Percentiles rank a stretch among this genome's conserved stretches.
Evolutionary conservation across 2,888 invertebrate species (phyloP).

Genomic region (Tiphia femorata): DNA sequence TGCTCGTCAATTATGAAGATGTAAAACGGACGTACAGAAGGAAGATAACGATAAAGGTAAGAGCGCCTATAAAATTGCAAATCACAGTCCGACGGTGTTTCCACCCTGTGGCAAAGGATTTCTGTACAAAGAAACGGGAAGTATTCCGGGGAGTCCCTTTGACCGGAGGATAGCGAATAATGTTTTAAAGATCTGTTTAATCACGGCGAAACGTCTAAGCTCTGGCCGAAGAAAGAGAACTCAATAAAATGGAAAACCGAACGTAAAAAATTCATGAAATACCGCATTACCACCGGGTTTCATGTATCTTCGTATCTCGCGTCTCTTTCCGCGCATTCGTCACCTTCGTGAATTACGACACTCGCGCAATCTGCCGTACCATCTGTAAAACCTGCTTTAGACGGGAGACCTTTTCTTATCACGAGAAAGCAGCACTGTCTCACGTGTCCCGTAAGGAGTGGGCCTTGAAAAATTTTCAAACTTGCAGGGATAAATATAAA

Average conservation of each 20-base stretch:
- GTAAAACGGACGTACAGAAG: background rate
- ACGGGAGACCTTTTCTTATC: background rate
- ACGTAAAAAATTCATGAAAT: background rate
- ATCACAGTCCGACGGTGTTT: slow-evolving; percentile 26
- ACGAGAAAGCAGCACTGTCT: too few relatives aligned
- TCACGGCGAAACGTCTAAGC: too few relatives aligned
- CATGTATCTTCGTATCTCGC: background rate
- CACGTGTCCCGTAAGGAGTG: too few relatives aligned
- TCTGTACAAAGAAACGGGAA: too few relatives aligned
- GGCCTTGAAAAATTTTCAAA: too few relatives aligned
- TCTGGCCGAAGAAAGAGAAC: too few relatives aligned
- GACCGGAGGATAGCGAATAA: too few relatives aligned
- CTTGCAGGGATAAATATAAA: too few relatives aligned
- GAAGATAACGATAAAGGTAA: slow-evolving; percentile 3
- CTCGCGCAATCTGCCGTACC: background rate
- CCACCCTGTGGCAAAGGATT: too few relatives aligned
- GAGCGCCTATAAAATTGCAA: slow-evolving; percentile 14
- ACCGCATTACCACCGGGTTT: background rate
- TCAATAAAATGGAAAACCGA: too few relatives aligned
- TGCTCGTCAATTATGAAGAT: slow-evolving; percentile 3
- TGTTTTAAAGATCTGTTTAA: too few relatives aligned
- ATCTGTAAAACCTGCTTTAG: background rate
- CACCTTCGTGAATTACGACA: background rate
- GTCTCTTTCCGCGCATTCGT: background rate
- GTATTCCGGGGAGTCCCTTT: too few relatives aligned